Percentiles rank a stretch among this genome's conserved stretches.
Conservation (phyloP, 1,140 invertebrate genomes). For the Drosophila leontia region DNA sequence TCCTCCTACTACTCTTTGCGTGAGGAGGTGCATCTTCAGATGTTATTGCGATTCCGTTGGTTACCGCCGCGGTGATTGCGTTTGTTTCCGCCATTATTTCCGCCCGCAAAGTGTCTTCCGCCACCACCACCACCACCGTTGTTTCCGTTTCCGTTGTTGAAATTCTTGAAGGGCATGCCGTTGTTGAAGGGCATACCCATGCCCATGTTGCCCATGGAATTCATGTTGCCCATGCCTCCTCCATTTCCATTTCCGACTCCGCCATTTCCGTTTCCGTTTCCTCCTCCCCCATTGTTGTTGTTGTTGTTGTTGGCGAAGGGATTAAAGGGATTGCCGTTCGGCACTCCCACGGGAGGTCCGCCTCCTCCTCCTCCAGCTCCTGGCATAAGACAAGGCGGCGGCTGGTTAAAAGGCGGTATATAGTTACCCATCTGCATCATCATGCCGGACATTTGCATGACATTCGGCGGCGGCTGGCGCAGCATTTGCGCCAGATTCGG, state of each 20-base stretch:
- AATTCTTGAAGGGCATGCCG: conserved; percentile 50
- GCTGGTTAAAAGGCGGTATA: conserved; percentile 79
- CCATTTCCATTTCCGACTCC: conserved; percentile 9
- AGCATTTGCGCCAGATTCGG: conserved; percentile 69
- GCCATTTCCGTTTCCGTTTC: conserved; percentile 1
- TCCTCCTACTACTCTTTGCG: not conserved
- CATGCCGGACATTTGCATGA: conserved; percentile 53
- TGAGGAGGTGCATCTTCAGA: conserved; percentile 7
- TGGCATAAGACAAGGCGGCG: conserved; percentile 37
- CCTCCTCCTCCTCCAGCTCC: conserved; percentile 39
- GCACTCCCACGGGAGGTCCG: conserved; percentile 50
- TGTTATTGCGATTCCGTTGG: conserved; percentile 46
- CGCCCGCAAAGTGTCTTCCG: conserved; percentile 45
- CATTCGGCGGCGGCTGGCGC: conserved; percentile 70
- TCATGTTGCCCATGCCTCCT: conserved; percentile 36
- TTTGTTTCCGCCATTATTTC: conserved; percentile 54
- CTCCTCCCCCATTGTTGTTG: conserved; percentile 7
- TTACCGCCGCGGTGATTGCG: conserved; percentile 42
- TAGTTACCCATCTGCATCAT: conserved; percentile 70
- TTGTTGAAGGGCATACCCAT: conserved; percentile 37
- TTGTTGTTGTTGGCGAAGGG: conserved; percentile 60
- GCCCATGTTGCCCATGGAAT: conserved; percentile 30
- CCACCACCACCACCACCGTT: conserved; percentile 42
- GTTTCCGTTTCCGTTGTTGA: conserved; percentile 47
- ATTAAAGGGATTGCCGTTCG: conserved; percentile 85